Evolutionary conservation across 1,140 invertebrate genomes (phyloP), one percentile per base, ranked within the genome.

Genomic region (Periplaneta americana): DNA sequence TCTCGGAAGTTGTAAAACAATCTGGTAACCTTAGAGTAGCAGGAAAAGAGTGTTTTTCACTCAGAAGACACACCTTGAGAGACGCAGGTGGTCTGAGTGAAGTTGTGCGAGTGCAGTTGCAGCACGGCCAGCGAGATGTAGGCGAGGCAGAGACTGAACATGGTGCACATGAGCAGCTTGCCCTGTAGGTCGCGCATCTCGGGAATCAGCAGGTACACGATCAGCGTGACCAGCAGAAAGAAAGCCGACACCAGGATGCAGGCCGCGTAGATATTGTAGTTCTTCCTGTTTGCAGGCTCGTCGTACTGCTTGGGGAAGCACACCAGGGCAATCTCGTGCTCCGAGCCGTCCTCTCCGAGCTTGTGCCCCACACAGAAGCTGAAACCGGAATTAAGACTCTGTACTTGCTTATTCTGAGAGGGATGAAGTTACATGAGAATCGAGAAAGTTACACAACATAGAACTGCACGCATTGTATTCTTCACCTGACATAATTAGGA

Each of bases 161-260:
- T 90, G 79, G 89, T 88, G 79, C 89, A 88, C 86, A 92, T 89
- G 82, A 90, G 90, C 83, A 90, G 91, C 82, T 89, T 84, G 6
- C 91, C 91, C 87, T 92, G 89, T 9, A 89, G 83, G 36, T 91
- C 89, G 6, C 90, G 82, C 84, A 94, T 85, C 85, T 91, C 90
- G 3, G 92, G 92, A 15, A 93, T 84, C 31, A 89, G 86, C 35
- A 86, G 84, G 85, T 93, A 93, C 4, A 93, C 88, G 3, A 89
- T 82, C 11, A 93, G 85, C 0, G 93, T 93, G 2, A 89, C 80
- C 1, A 91, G 82, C 0, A 93, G 86, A 82, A 93, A 93, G 13
- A 90, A 81, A 0, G 90, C 89, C 0, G 93, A 93, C n/a, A 92
- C 87, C 3, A 91, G 85, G 4, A 88, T 87, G 5, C 91, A 86